Percentiles rank a stretch among this genome's conserved stretches.
Evolutionary conservation across 2,888 invertebrate genomes (phyloP).

Genomic region (Rotaria macrura): DNA sequence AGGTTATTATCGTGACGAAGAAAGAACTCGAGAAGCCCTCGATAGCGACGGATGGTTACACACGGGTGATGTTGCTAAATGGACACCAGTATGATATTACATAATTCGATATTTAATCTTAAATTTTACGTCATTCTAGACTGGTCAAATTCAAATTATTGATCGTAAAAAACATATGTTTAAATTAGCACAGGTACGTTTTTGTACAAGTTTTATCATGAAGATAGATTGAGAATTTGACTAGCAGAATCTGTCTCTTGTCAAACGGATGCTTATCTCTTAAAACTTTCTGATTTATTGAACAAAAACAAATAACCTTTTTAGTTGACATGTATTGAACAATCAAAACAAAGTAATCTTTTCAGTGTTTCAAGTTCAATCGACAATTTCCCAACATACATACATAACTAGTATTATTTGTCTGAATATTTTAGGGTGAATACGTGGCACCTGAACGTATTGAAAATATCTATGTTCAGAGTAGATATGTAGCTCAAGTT

Average conservation of each 20-base stretch:
- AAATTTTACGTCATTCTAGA: neutral
- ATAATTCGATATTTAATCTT: no score
- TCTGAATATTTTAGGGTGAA: slow-evolving; percentile 23
- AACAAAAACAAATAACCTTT: no score
- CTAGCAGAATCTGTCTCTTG: no score
- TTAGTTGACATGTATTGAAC: no score
- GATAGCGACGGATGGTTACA: slow-evolving; percentile 33
- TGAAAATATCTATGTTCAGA: slow-evolving; percentile 31
- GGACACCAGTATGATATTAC: neutral
- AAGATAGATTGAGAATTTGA: no score
- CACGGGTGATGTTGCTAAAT: slow-evolving; percentile 31
- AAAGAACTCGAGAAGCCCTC: slow-evolving; percentile 28
- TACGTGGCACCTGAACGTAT: slow-evolving; percentile 33
- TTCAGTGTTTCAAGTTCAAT: no score
- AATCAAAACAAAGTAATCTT: no score
- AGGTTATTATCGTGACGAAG: slow-evolving; percentile 32
- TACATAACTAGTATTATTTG: no score
- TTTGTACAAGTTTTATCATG: no score
- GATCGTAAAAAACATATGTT: slow-evolving; percentile 33
- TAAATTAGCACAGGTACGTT: slow-evolving; percentile 31
- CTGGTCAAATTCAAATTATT: slow-evolving; percentile 28
- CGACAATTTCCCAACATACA: no score
- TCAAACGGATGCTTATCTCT: no score
- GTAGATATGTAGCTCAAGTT: slow-evolving; percentile 31
- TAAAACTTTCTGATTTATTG: no score